Evolutionary conservation across 2,797 vertebrate genomes (phyloP), one percentile per base, ranked within the genome.

Genomic region (Graptemys geographica): DNA sequence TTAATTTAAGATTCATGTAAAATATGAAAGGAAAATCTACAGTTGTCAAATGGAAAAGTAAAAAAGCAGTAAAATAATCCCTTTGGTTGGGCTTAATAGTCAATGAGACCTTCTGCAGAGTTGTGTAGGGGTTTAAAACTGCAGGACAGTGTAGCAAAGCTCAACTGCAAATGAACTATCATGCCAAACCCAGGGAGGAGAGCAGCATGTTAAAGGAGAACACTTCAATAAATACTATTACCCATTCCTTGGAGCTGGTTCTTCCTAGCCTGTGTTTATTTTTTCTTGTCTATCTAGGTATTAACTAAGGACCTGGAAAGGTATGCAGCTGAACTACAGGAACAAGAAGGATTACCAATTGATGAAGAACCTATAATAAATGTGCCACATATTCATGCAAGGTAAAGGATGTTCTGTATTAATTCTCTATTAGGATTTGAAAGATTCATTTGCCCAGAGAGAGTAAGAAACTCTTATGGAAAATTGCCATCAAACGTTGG

Each of bases 231-330:
- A 27, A 53, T 11, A 44, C 16, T 56, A n/a, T 28, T 11, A 49
- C 44, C 7, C n/a, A 12, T 81, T 81, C 49, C 53, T 72, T 51
- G 12, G 16, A n/a, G 7, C n/a, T 78, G 12, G 31, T 47, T 74
- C 56, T 37, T 47, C 41, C 19, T 74, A 57, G 51, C 27, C 44
- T 79, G 41, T n/a, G 65, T 23, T 41, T 72, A 28, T 74, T n/a
- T 88, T 82, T 87, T 84, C 86, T 97, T 52, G 93, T 37, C 31
- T 93, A 13, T 27, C 3, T 89, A 99, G 99, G 99, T 99, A 80
- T 97, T 99, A 96, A 99, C 99, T 15, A 97, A 98, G 95, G 99
- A 99, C 98, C 98, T 99, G 18, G 99, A 99, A 98, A 99, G 98
- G 84, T 99, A 99, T 57, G 99, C 98, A 72, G 99, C 98, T 56